Base-by-base conservation (phyloP, 2,113 vertebrate genomes). In the Cephalopholis sonnerati region DNA sequence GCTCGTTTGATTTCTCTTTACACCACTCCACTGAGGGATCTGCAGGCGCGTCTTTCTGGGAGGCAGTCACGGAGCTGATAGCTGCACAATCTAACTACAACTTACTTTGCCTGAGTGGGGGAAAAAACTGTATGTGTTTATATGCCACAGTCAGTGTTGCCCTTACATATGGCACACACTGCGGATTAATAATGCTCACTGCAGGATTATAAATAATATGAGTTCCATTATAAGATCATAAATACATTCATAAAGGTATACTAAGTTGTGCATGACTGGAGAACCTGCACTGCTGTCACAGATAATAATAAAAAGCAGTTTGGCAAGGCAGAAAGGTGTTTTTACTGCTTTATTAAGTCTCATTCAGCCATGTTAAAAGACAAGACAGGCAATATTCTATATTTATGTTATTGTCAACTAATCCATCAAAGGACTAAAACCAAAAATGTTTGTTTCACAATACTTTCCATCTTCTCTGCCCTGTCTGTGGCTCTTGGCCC, bases 1-100 rank as follows among this genome's bases (percentile, higher is more conserved):
- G 69, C 59, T 62, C 36, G 4, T 88, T 83, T 86, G 73, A 78
- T 80, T 86, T 84, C 58, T 83, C 79, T 81, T 79, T 74, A 79
- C 79, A 54, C 64, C 55, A 10, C 81, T 67, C 62, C 74, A 73
- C 53, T 32, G 48, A 53, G 22, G 75, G 65, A 54, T 68, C 71
- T 63, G 69, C 58, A 72, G 63, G 77, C 50, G 0, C 6, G 11
- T 77, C 74, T 83, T 17, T 64, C 48, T 64, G 46, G 22, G 46
- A 79, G 50, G 70, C 58, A 53, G 55, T 53, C 74, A 32, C 22
- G 2, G 51, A 66, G 61, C 29, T 32, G 62, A 86, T 54, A 41
- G 61, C 65, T 69, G 48, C n/a, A 70, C 78, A 44, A 2, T 55
- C 55, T 29, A 11, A 79, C 68, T 51, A 61, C 74, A 24, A 11